phyloP scores from a whole-genome alignment of 2,797 vertebrate species.

The Chelon labrosus region DNA sequence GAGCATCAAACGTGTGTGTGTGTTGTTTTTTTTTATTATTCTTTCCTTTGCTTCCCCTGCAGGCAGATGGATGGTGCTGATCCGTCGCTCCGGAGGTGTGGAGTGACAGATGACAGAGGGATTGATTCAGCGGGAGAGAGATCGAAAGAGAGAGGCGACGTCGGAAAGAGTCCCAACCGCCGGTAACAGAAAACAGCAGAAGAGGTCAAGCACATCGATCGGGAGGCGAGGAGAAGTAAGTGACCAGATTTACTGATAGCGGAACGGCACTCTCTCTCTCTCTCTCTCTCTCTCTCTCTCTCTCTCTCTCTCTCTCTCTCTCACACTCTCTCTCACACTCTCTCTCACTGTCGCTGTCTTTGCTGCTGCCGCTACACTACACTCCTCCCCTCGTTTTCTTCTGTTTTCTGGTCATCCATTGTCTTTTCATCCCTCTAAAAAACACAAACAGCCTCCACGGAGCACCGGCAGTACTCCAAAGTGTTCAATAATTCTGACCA shows the following conservation, averaged over 20 bases:
- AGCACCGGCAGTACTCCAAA: not conserved
- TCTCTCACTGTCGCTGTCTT: too few species aligned
- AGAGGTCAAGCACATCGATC: conserved; percentile 52
- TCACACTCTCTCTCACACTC: too few species aligned
- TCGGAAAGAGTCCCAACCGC: conserved; percentile 15
- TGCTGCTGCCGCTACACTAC: too few species aligned
- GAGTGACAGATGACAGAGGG: conserved; percentile 66
- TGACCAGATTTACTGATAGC: conserved; percentile 31
- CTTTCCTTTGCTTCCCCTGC: not conserved
- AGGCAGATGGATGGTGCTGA: conserved; percentile 64
- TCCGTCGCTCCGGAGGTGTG: conserved; percentile 57
- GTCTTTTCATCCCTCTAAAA: not conserved
- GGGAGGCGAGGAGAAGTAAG: conserved; percentile 51
- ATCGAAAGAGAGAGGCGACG: conserved; percentile 8
- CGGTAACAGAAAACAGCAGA: conserved; percentile 33
- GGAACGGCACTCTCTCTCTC: not conserved
- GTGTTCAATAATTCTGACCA: not conserved
- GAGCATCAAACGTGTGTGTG: conserved; percentile 27
- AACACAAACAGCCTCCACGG: not conserved
- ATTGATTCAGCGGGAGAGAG: conserved; percentile 23
- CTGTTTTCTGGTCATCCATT: not conserved
- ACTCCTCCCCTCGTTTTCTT: not conserved
- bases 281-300: not conserved
- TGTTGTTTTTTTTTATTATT: not conserved
- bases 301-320: too few species aligned